Evolutionary conservation across 2,113 vertebrate genomes (phyloP).

Genomic region (Fukomys damarensis): DNA sequence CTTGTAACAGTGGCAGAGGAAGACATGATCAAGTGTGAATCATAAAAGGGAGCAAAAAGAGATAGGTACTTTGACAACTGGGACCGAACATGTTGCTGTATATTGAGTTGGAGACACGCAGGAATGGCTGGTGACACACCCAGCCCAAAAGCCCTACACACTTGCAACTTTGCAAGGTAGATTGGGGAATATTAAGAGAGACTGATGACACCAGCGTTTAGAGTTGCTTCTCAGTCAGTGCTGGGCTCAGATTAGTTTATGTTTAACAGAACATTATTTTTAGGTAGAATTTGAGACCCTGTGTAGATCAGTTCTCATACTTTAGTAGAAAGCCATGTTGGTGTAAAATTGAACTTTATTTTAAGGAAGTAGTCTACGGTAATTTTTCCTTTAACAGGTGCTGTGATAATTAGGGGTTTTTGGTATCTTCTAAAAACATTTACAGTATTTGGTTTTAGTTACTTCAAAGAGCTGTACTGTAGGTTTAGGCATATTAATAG

Average conservation of each 20-base stretch:
- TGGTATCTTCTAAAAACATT: background rate
- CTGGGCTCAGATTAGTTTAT: background rate
- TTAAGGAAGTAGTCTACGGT: background rate
- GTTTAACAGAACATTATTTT: constrained; percentile 54
- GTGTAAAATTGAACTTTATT: constrained; percentile 15
- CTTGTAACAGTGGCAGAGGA: constrained; percentile 6
- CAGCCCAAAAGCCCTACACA: background rate
- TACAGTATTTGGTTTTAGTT: constrained; percentile 21
- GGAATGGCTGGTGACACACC: background rate
- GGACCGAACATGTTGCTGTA: background rate
- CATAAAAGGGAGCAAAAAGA: background rate
- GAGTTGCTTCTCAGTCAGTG: constrained; percentile 3
- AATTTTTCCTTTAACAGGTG: constrained; percentile 21
- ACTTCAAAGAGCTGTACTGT: background rate
- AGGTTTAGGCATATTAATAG: background rate
- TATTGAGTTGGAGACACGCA: background rate
- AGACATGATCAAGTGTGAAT: background rate
- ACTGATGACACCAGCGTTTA: background rate
- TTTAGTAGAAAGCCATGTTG: constrained; percentile 35
- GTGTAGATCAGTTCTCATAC: background rate
- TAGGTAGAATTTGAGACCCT: background rate
- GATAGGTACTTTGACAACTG: background rate
- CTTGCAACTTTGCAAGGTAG: background rate
- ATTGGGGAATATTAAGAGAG: background rate
- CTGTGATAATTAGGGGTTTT: background rate